phyloP scores from a whole-genome alignment of 2,888 invertebrate genomes.

The Bruchidius siliquastri region DNA sequence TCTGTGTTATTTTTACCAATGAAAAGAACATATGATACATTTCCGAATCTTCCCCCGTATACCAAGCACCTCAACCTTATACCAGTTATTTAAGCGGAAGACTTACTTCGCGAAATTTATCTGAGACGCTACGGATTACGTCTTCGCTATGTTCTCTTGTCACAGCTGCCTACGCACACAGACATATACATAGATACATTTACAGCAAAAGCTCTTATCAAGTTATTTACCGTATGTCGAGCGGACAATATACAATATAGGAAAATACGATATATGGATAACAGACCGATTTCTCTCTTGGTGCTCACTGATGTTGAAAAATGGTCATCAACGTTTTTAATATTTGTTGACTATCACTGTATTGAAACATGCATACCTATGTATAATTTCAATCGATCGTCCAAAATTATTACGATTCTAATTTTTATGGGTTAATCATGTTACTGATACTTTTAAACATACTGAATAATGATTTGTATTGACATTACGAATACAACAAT shows the following conservation, averaged over 20 bases:
- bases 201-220: slow-evolving; percentile 2
- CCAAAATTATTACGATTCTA: too few species aligned
- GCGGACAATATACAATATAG: slow-evolving; percentile 31
- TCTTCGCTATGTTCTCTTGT: slow-evolving; percentile 68
- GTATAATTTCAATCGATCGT: too few species aligned
- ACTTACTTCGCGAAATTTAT: slow-evolving; percentile 72
- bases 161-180: slow-evolving; percentile 61
- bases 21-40: background rate
- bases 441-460: too few species aligned
- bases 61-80: too few species aligned
- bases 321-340: too few species aligned
- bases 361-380: too few species aligned
- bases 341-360: too few species aligned
- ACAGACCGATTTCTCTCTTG: background rate
- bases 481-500: too few species aligned
- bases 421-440: too few species aligned
- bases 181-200: slow-evolving; percentile 31
- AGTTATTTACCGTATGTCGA: background rate
- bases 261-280: slow-evolving; percentile 21
- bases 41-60: background rate
- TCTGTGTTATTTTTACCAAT: background rate
- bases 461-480: too few species aligned
- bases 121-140: slow-evolving; percentile 68
- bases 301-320: too few species aligned
- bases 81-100: slow-evolving; percentile 7